A percentile compares a stretch with the other conserved stretches of the same genome.
Evolutionary conservation across 2,888 invertebrate species (phyloP).

Genomic region (Vannuccia rotundouncinata): DNA sequence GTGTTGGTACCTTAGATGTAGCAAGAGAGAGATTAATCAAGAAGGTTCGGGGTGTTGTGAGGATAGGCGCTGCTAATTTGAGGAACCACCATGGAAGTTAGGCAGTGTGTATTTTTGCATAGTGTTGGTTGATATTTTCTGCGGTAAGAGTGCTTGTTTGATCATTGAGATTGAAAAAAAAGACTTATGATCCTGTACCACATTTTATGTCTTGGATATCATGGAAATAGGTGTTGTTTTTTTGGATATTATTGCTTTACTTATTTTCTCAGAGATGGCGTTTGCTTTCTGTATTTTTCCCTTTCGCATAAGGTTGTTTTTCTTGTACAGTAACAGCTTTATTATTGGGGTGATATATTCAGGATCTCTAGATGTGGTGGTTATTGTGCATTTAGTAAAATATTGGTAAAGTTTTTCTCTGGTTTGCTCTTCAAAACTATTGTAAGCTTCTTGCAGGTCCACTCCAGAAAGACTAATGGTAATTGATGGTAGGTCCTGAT

Average conservation of each 20-base stretch:
- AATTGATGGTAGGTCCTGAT: not conserved
- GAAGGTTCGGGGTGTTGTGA: no score
- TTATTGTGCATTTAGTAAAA: not conserved
- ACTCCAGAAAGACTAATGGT: not conserved
- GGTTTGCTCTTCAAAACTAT: not conserved
- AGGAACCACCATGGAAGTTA: no score
- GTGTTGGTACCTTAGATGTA: no score
- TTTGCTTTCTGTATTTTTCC: not conserved
- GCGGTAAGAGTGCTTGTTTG: not conserved
- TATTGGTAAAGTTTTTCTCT: not conserved
- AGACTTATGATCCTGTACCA: not conserved
- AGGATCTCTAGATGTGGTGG: not conserved
- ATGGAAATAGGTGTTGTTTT: not conserved
- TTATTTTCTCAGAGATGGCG: not conserved
- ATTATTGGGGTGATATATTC: not conserved
- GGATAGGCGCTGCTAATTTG: no score
- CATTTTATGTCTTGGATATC: not conserved
- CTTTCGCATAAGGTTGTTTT: not conserved
- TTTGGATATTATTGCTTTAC: not conserved
- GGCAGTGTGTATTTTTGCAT: not conserved
- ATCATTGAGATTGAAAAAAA: not conserved
- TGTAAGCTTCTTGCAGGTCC: not conserved
- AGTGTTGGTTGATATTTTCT: not conserved
- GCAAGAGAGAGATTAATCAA: no score
- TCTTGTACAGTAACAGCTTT: not conserved